These are phyloP conservation scores for Rhamnusium bicolor DNA, from an alignment of 2,888 invertebrate species.

Conservation along the genomic window DNA sequence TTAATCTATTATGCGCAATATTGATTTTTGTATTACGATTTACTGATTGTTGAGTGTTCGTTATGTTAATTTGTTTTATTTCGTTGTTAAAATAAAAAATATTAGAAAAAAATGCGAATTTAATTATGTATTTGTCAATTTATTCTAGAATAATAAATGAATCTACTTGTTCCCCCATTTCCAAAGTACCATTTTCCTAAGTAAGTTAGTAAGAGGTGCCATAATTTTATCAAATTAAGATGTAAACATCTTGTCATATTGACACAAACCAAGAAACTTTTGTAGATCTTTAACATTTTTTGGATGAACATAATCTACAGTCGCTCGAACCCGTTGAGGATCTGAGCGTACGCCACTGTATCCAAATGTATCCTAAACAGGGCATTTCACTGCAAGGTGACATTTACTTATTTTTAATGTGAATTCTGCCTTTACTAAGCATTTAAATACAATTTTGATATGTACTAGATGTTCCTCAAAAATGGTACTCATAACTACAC, in stretches of 20 bases:
- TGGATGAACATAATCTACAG: conserved; percentile 28
- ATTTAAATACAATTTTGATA: not conserved
- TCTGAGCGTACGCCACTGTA: conserved; percentile 48
- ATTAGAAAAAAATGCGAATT: too few species aligned
- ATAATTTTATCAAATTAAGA: not conserved
- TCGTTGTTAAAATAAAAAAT: too few species aligned
- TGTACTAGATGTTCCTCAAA: not conserved
- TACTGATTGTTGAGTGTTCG: too few species aligned
- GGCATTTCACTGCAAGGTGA: not conserved
- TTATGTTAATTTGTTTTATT: too few species aligned
- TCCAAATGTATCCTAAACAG: conserved; percentile 49
- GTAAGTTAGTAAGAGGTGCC: not conserved
- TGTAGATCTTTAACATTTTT: conserved; percentile 44
- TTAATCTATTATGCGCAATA: too few species aligned
- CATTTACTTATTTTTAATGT: not conserved
- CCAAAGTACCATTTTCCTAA: conserved; percentile 20
- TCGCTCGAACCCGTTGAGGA: conserved; percentile 43
- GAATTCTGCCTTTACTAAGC: not conserved
- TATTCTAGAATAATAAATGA: too few species aligned
- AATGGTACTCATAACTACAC: not conserved
- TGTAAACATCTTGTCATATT: conserved; percentile 24
- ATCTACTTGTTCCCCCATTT: too few species aligned
- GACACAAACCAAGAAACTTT: conserved; percentile 45
- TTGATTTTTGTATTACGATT: too few species aligned
- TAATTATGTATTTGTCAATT: too few species aligned